These are phyloP conservation scores for Lepidothrix coronata DNA, from an alignment of 2,113 vertebrate genomes.

Conservation along the genomic window DNA sequence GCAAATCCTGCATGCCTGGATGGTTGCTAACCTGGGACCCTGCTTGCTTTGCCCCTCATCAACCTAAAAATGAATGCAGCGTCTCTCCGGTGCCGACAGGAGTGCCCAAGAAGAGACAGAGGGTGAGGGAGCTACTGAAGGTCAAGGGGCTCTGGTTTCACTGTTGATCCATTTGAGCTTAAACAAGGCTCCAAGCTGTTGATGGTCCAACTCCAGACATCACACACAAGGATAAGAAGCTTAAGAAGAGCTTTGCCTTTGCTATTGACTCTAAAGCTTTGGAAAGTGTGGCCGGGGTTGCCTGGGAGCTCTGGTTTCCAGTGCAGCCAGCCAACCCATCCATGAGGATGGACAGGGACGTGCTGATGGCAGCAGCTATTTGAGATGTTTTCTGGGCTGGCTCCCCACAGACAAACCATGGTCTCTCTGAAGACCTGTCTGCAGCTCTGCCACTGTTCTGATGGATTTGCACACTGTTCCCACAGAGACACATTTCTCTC, in stretches of 20 bases:
- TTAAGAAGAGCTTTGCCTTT: not conserved
- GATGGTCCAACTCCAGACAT: not conserved
- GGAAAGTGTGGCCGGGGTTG: not conserved
- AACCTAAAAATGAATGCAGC: not conserved
- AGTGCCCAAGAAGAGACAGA: not conserved
- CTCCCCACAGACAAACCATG: not conserved
- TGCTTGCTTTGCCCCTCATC: not conserved
- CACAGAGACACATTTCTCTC: not conserved
- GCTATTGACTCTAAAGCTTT: not conserved
- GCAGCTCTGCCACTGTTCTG: not conserved
- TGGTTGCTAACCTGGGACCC: not conserved
- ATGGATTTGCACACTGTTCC: not conserved
- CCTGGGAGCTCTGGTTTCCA: conserved; percentile 12
- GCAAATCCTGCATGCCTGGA: not conserved
- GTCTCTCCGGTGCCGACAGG: not conserved
- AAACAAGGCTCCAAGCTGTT: not conserved
- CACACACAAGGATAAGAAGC: not conserved
- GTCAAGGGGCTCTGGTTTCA: conserved; percentile 14
- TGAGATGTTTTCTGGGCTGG: not conserved
- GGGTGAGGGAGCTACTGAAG: not conserved
- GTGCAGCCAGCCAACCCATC: not conserved
- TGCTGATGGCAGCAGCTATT: not conserved
- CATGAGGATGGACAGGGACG: not conserved
- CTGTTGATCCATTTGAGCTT: not conserved
- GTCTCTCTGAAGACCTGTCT: not conserved